These are phyloP conservation scores for Babyrousa celebensis DNA, from an alignment of 2,797 vertebrate genomes.

Conservation along the genomic window DNA sequence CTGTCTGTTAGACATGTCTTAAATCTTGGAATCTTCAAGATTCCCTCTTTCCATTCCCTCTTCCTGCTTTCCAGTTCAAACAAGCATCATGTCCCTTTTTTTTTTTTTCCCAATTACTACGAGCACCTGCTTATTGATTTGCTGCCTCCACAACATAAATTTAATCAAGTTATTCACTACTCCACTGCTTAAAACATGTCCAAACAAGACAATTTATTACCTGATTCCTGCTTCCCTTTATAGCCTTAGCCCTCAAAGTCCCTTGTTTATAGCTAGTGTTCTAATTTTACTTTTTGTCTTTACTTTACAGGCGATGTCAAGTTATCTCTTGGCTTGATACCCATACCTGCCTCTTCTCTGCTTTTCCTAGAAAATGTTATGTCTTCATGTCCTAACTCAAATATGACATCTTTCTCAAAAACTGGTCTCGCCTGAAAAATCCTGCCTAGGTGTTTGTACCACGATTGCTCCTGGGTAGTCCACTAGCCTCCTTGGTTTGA, in stretches of 20 bases:
- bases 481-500: neutral
- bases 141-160: slow-evolving; percentile 23
- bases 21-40: neutral
- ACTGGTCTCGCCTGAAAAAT: neutral
- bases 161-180: slow-evolving; percentile 65
- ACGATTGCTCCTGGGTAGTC: neutral
- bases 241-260: neutral
- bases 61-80: neutral
- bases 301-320: neutral
- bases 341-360: neutral
- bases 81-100: neutral
- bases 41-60: neutral
- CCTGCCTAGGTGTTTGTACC: neutral
- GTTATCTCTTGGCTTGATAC: neutral
- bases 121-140: slow-evolving; percentile 66
- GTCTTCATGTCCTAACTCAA: neutral
- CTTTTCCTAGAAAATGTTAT: neutral
- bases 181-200: slow-evolving; percentile 19
- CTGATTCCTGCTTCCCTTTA: neutral
- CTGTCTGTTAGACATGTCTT: neutral
- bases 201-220: slow-evolving; percentile 40
- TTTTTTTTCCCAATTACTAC: slow-evolving; percentile 12
- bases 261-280: neutral
- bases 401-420: slow-evolving; percentile 8
- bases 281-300: neutral